These are phyloP conservation scores for Bradypus variegatus DNA, from an alignment of 2,797 vertebrate species.

Conservation along the genomic window DNA sequence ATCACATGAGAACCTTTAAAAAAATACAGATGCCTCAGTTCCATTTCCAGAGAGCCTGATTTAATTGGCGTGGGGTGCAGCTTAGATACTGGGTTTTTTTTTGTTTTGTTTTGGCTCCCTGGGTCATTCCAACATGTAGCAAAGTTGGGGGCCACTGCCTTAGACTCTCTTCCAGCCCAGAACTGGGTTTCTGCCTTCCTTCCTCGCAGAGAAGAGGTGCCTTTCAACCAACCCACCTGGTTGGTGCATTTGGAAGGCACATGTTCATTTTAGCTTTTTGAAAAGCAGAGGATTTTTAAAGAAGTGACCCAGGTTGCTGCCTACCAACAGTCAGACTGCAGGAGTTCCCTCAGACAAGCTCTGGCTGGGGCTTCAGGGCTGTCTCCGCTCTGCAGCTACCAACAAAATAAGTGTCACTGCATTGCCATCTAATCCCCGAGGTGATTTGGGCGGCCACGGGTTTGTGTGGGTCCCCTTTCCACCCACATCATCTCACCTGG, in stretches of 20 bases:
- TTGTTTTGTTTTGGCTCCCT: not conserved
- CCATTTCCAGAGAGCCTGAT: not conserved
- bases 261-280: not conserved
- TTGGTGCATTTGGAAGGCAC: not conserved
- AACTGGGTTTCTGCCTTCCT: not conserved
- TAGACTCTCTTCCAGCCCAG: too few relatives aligned
- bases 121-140: too few relatives aligned
- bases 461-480: conserved; percentile 24
- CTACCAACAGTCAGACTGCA: not conserved
- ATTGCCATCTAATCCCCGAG: not conserved
- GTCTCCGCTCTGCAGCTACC: not conserved
- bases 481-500: conserved; percentile 71
- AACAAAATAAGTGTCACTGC: not conserved
- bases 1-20: not conserved
- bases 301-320: not conserved
- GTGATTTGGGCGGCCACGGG: not conserved
- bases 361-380: not conserved
- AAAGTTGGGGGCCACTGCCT: not conserved
- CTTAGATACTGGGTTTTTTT: not conserved
- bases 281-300: not conserved
- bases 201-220: not conserved
- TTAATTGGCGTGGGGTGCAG: not conserved
- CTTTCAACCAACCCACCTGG: not conserved
- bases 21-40: not conserved
- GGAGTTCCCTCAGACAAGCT: too few relatives aligned